These are phyloP conservation scores for Chrysodeixis includens DNA, from an alignment of 2,888 invertebrate genomes.

Conservation along the genomic window DNA sequence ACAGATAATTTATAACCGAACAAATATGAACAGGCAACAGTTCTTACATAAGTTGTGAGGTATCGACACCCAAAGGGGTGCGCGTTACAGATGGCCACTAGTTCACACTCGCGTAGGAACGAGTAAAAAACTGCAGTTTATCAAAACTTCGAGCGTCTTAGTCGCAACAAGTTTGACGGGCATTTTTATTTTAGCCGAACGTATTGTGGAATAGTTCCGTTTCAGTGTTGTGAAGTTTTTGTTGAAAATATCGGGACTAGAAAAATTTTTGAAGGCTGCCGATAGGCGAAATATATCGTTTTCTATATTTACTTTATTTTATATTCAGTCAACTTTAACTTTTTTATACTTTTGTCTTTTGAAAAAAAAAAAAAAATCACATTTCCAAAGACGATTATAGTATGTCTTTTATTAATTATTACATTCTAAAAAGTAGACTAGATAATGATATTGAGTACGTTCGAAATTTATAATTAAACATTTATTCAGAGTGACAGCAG, in stretches of 20 bases:
- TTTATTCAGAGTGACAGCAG: too few relatives aligned
- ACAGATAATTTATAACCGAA: slow-evolving; percentile 37
- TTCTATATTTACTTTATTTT: too few relatives aligned
- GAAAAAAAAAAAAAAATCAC: too few relatives aligned
- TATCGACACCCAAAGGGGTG: slow-evolving; percentile 41
- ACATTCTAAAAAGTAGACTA: too few relatives aligned
- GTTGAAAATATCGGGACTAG: neutral
- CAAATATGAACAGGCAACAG: slow-evolving; percentile 49
- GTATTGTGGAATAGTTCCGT: slow-evolving; percentile 35
- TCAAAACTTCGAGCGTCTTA: slow-evolving; percentile 57
- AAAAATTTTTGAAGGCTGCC: too few relatives aligned
- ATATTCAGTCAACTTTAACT: too few relatives aligned
- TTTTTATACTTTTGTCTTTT: too few relatives aligned
- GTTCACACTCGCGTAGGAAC: slow-evolving; percentile 40
- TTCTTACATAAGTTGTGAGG: slow-evolving; percentile 46
- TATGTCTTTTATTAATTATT: too few relatives aligned
- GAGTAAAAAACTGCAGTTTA: slow-evolving; percentile 61
- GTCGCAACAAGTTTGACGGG: slow-evolving; percentile 46
- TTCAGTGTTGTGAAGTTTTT: slow-evolving; percentile 20
- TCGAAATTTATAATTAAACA: too few relatives aligned
- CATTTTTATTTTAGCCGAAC: slow-evolving; percentile 45
- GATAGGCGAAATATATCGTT: neutral
- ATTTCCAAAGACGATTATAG: too few relatives aligned
- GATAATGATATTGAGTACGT: too few relatives aligned
- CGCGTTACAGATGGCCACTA: slow-evolving; percentile 52